These are phyloP conservation scores for Pardalotus punctatus DNA, from an alignment of 2,113 vertebrate genomes.

Conservation along the genomic window DNA sequence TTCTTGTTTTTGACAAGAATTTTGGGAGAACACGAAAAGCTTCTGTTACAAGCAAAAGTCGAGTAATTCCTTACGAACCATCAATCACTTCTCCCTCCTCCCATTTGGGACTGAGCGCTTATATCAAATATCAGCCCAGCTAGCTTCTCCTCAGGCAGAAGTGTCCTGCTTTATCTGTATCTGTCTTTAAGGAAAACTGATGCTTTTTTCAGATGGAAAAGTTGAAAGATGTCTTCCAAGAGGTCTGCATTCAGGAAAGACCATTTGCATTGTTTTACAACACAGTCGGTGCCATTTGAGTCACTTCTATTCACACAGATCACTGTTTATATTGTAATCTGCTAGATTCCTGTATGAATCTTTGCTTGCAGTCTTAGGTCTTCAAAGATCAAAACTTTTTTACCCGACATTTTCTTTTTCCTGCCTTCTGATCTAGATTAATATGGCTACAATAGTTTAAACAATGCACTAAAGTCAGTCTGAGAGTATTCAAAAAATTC, in stretches of 20 bases:
- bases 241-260: background rate
- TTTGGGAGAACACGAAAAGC: slow-evolving; percentile 31
- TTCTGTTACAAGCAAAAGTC: slow-evolving; percentile 37
- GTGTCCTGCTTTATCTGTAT: background rate
- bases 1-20: background rate
- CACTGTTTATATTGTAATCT: background rate
- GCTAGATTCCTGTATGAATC: background rate
- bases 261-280: background rate
- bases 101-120: background rate
- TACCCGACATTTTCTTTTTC: background rate
- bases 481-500: background rate
- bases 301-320: background rate
- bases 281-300: background rate
- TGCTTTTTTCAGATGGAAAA: slow-evolving; percentile 53
- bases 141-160: slow-evolving; percentile 18
- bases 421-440: background rate
- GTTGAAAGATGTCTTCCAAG: background rate
- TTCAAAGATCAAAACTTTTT: background rate
- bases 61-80: slow-evolving; percentile 12
- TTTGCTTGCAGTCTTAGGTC: background rate
- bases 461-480: background rate
- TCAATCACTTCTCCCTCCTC: slow-evolving; percentile 56
- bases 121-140: slow-evolving; percentile 54
- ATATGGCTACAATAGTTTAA: background rate
- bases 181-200: slow-evolving; percentile 31